Percentiles rank a stretch among this genome's conserved stretches.
These are phyloP conservation scores for Epinotia bilunana DNA, from an alignment of 2,888 invertebrate species.

Conservation along the genomic window DNA sequence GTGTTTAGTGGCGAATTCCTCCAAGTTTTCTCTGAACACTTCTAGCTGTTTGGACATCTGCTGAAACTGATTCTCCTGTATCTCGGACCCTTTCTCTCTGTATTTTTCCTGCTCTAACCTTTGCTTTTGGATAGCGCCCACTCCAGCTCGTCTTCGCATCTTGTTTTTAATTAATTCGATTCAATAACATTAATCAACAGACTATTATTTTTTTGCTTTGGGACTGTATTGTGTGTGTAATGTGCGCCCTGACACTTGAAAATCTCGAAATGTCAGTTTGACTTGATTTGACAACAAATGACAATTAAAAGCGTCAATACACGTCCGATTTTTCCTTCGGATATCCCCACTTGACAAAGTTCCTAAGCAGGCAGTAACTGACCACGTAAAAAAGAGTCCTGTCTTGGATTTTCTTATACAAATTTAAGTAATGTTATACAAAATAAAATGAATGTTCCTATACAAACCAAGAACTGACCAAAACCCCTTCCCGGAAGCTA, in stretches of 20 bases:
- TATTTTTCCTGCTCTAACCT: constrained; percentile 95
- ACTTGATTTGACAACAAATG: too few relatives aligned
- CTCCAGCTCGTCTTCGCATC: constrained; percentile 93
- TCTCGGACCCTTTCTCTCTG: constrained; percentile 94
- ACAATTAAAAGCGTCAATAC: too few relatives aligned
- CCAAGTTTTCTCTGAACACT: constrained; percentile 94
- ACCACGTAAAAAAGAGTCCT: too few relatives aligned
- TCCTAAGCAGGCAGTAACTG: too few relatives aligned
- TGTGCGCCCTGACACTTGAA: too few relatives aligned
- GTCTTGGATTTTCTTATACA: too few relatives aligned
- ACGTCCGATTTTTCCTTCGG: too few relatives aligned
- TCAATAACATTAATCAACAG: not conserved
- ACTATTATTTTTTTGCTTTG: not conserved
- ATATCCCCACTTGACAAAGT: too few relatives aligned
- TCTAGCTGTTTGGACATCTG: constrained; percentile 98
- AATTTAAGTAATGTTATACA: not conserved
- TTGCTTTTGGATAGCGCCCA: constrained; percentile 96
- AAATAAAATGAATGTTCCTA: not conserved
- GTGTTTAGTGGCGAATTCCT: constrained; percentile 98
- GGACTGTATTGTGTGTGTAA: too few relatives aligned
- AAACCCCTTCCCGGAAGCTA: constrained; percentile 98
- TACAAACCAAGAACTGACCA: constrained; percentile 94
- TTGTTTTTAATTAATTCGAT: constrained; percentile 45
- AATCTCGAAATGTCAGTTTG: not conserved
- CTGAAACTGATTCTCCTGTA: constrained; percentile 96